Percentiles rank a stretch among this genome's conserved stretches.
These are phyloP conservation scores for Leptosomus discolor DNA, from an alignment of 2,113 vertebrate species.

Conservation along the genomic window DNA sequence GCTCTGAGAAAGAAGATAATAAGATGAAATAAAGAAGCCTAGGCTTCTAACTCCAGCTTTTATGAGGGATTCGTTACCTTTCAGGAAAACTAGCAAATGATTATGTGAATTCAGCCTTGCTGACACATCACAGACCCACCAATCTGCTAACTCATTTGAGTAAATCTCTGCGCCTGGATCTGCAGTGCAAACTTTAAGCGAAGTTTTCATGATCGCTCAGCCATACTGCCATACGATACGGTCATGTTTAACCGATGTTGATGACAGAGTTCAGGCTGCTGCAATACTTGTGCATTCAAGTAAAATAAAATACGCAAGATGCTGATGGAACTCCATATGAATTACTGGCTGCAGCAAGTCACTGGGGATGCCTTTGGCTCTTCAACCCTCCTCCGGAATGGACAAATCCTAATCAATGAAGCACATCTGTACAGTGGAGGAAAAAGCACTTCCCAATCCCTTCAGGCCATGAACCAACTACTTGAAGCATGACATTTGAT, in stretches of 20 bases:
- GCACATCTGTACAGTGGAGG: background rate
- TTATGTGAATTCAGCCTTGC: background rate
- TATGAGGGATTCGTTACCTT: background rate
- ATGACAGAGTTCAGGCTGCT: background rate
- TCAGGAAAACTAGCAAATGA: background rate
- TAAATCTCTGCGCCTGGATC: background rate
- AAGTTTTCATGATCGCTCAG: background rate
- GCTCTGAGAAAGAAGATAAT: background rate
- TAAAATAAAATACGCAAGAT: background rate
- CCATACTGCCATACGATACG: accelerated
- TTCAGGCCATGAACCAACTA: background rate
- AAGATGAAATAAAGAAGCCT: background rate
- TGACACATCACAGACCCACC: background rate
- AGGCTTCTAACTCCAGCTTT: background rate
- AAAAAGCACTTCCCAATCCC: background rate
- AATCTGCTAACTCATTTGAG: background rate
- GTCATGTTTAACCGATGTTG: background rate
- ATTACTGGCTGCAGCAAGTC: background rate
- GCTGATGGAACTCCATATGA: background rate
- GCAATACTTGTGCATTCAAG: background rate
- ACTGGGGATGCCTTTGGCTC: background rate
- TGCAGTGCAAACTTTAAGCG: background rate
- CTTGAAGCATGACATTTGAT: conserved; percentile 56
- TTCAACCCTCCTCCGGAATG: background rate
- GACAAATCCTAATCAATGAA: conserved; percentile 38